Percentiles rank a stretch among this genome's conserved stretches.
Evolutionary conservation across 2,888 invertebrate genomes (phyloP).

Genomic region (Scrobipalpa atriplicella): DNA sequence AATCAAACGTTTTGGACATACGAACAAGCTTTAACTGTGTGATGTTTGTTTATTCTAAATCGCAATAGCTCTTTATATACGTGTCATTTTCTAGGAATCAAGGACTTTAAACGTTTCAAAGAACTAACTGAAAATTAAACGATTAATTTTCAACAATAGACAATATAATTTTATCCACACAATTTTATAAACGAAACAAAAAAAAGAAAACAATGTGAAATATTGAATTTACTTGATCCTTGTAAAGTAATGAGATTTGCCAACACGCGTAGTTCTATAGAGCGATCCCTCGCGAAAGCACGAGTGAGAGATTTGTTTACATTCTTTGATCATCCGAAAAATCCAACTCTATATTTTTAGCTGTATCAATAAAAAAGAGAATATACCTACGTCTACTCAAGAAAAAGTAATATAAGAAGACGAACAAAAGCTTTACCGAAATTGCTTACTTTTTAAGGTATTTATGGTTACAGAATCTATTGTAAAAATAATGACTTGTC

Average conservation of each 20-base stretch:
- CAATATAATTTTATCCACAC: not conserved
- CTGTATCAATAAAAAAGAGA: slow-evolving; percentile 33
- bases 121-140: too few species aligned
- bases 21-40: too few species aligned
- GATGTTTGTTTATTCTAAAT: too few species aligned
- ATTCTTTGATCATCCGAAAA: slow-evolving; percentile 59
- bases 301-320: slow-evolving; percentile 55
- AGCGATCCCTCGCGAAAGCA: slow-evolving; percentile 50
- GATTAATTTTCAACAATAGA: too few species aligned
- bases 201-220: slow-evolving; percentile 58
- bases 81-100: too few species aligned
- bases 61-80: too few species aligned
- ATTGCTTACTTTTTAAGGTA: not conserved
- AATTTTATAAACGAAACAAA: slow-evolving; percentile 50
- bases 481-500: not conserved
- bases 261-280: slow-evolving; percentile 64
- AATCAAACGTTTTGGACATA: too few species aligned
- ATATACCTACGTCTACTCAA: not conserved
- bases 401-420: not conserved
- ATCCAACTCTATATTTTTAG: slow-evolving; percentile 30
- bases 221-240: slow-evolving; percentile 73
- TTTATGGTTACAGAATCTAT: not conserved
- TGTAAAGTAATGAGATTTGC: slow-evolving; percentile 71
- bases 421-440: slow-evolving; percentile 5
- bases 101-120: too few species aligned